Evolutionary conservation across 92 coral and sea anemone genomes (phyloP), one percentile per base, ranked within the genome.

Genomic region (Metridium senile): DNA sequence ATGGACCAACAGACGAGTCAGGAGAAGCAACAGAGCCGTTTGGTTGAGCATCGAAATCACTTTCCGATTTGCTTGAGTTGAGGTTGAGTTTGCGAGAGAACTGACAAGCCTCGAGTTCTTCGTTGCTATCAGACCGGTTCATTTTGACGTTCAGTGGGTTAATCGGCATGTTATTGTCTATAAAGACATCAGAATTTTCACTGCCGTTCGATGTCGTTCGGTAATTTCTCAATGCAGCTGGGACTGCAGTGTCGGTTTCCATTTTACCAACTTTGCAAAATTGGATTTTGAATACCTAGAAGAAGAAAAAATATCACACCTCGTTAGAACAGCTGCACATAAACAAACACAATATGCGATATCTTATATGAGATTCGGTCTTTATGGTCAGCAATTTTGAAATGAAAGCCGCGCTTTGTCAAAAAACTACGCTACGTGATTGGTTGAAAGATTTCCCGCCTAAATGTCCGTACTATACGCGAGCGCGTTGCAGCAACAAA

Each of bases 81-180:
- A 66, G 39, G 61, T 75, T 66, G 47, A 75, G 62, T 30, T 75
- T 75, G 17, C 76, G 26, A 59, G 75, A 25, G 64, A 79, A 79
- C 61, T 70, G 84, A 21, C 84, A 79, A 0, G 84, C 58, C 3
- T 79, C 84, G 27, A 79, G 84, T 11, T 79, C 84, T 32, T 79
- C 84, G 9, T 22, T 22, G 62, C 69, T 68, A 22, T 70, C 75
- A 7, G 84, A 33, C 21, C 59, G 63, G 22, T 70, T 47, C 1
- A 34, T 11, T 43, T 79, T 79, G 29, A 17, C 23, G 28, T 8
- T 28, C 1, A 20, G 53, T 7, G 22, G n/a, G 9, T 56, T 56
- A 25, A 39, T 25, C 11, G 62, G 33, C 33, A 39, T 18, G 31
- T 67, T 53, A 30, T 58, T 70, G 47, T 79, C 84, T 9, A 68